A percentile compares a stretch with the other conserved stretches of the same genome.
Evolutionary conservation across 2,888 invertebrate genomes (phyloP).

Genomic region (Drosophila emarginata): DNA sequence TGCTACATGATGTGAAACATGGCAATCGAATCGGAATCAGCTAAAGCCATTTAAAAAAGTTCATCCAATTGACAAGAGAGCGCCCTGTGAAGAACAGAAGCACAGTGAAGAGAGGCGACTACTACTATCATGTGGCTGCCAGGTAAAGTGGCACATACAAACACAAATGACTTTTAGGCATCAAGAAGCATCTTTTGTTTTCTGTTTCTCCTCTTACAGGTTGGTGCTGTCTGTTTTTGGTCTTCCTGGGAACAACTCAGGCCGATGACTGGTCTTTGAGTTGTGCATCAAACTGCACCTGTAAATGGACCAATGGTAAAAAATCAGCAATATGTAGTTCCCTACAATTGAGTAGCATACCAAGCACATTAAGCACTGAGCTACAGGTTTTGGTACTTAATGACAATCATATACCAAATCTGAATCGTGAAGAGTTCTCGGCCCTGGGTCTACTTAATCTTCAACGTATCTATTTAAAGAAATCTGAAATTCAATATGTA

Average conservation of each 20-base stretch:
- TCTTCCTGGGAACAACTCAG: constrained; percentile 62
- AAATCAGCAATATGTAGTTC: constrained; percentile 93
- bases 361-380: constrained; percentile 85
- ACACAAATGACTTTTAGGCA: constrained; percentile 24
- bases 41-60: constrained; percentile 73
- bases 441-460: constrained; percentile 91
- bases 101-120: not conserved
- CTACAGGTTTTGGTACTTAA: constrained; percentile 93
- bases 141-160: constrained; percentile 34
- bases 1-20: constrained; percentile 75
- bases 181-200: constrained; percentile 37
- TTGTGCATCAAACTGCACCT: constrained; percentile 92
- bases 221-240: constrained; percentile 45
- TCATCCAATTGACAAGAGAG: constrained; percentile 72
- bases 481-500: constrained; percentile 89
- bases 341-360: constrained; percentile 90
- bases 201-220: constrained; percentile 34
- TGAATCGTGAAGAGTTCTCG: constrained; percentile 91
- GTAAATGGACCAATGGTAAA: constrained; percentile 96
- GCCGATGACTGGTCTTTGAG: constrained; percentile 92
- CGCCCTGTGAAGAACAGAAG: too few species aligned
- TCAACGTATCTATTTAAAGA: constrained; percentile 91
- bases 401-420: constrained; percentile 89
- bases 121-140: constrained; percentile 43
- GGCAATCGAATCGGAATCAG: constrained; percentile 75